Base-by-base conservation (phyloP, 2,888 invertebrate genomes). In the Cenopis cana region DNA sequence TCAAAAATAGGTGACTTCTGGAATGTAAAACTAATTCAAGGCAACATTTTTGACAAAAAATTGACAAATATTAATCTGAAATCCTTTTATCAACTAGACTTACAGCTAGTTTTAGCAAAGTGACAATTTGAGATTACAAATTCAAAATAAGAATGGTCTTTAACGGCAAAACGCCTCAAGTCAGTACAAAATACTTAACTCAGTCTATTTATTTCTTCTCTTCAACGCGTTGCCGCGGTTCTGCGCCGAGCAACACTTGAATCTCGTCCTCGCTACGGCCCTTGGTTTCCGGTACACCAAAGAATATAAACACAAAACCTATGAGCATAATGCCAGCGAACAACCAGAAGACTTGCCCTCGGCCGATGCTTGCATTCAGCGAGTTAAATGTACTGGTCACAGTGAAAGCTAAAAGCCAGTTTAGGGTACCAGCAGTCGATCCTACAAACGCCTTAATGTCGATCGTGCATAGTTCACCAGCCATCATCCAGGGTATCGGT, bases 401-500 rank as follows among this genome's bases (percentile, higher is more conserved):
- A 0, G 97, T 81, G 84, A 98, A 98, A 55, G 96, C 96, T 77
- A 97, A 91, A 17, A 96, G 85, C 97, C 98, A 98, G 85, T 97
- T 98, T 64, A 97, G 94, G 0, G 97, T 95, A 24, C 97, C 97
- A 0, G 97, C 97, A 29, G 97, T 95, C 0, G 97, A 96, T 20
- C 96, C 95, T 29, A 96, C 96, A 65, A 96, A 94, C 4, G 95
- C 96, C 83, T 97, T 97, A 72, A 97, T 96, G 79, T 97, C 96
- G 1, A 96, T 94, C 60, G 97, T 94, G 85, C 98, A 96, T 12
- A 98, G 91, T 85, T 98, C 98, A 2, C 97, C 95, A 2, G 93
- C 91, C 94, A 97, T 96, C 94, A 98, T 94, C 97, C 97, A 97
- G 0, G 98, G 98, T 57, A 98, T 97, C 0, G 98, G 98, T 0